Conservation (phyloP, 2,888 invertebrate genomes). For the Agonopterix subpropinquella region DNA sequence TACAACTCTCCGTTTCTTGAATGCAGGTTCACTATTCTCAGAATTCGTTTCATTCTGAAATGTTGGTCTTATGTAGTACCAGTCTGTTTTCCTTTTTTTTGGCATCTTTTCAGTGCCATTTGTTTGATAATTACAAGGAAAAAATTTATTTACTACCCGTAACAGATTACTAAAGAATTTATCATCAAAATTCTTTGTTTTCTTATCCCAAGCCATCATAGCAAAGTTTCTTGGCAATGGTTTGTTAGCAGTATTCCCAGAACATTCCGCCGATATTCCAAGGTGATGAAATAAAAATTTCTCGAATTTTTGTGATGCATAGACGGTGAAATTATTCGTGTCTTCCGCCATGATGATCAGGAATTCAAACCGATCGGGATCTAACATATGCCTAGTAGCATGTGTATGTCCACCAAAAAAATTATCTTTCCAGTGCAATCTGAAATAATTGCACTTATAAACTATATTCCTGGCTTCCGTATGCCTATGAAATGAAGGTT, state of each 20-base stretch:
- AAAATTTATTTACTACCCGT: constrained; percentile 29
- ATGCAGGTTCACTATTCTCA: constrained; percentile 9
- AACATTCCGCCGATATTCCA: background rate
- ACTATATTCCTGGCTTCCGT: constrained; percentile 9
- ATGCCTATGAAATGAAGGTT: constrained; percentile 10
- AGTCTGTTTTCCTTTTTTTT: too few species aligned
- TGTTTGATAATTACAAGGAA: constrained; percentile 23
- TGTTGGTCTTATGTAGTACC: too few species aligned
- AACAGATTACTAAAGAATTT: constrained; percentile 39
- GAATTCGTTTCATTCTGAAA: background rate
- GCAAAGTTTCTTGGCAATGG: constrained; percentile 25
- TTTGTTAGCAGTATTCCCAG: background rate
- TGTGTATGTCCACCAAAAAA: background rate
- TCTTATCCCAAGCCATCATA: constrained; percentile 46
- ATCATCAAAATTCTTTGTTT: constrained; percentile 35
- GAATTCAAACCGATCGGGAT: too few species aligned
- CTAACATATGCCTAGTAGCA: background rate
- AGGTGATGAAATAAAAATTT: background rate
- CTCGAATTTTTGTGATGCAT: background rate
- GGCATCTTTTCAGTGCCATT: too few species aligned
- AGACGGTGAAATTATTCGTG: too few species aligned
- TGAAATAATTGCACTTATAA: constrained; percentile 1
- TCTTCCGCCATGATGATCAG: too few species aligned
- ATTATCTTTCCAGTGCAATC: background rate
- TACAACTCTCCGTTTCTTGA: constrained; percentile 32